phyloP scores from a whole-genome alignment of 1,140 invertebrate species.

The Anoplolepis gracilipes region DNA sequence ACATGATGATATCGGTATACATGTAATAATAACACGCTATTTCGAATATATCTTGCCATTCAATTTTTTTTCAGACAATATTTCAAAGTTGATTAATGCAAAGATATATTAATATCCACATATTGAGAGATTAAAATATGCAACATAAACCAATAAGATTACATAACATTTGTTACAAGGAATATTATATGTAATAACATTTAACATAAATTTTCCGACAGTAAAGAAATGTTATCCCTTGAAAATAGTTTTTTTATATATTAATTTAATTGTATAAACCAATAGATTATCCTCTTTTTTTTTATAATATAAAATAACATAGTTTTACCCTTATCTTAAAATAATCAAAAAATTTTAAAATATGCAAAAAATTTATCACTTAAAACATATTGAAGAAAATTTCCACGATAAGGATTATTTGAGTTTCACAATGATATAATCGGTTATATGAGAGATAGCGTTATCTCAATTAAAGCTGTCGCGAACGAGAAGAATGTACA shows the following conservation, averaged over 20 bases:
- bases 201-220: too few relatives aligned
- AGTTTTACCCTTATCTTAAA: not conserved
- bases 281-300: not conserved
- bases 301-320: not conserved
- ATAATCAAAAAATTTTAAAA: not conserved
- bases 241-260: too few relatives aligned
- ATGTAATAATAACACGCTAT: conserved; percentile 36
- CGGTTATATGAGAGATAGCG: not conserved
- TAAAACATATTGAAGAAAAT: not conserved
- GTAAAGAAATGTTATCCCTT: too few relatives aligned
- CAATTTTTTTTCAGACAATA: conserved; percentile 1
- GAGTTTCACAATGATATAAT: not conserved
- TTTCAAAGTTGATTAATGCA: conserved; percentile 17
- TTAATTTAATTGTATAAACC: not conserved
- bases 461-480: conserved; percentile 21
- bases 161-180: too few relatives aligned
- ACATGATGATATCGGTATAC: conserved; percentile 24
- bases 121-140: not conserved
- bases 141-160: too few relatives aligned
- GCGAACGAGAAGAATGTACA: not conserved
- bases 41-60: conserved; percentile 21
- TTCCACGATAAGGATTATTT: not conserved
- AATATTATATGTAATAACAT: too few relatives aligned
- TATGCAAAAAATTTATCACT: not conserved
- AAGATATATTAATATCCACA: not conserved